phyloP scores from a whole-genome alignment of 1,140 invertebrate genomes.

The Holotrichia oblita region DNA sequence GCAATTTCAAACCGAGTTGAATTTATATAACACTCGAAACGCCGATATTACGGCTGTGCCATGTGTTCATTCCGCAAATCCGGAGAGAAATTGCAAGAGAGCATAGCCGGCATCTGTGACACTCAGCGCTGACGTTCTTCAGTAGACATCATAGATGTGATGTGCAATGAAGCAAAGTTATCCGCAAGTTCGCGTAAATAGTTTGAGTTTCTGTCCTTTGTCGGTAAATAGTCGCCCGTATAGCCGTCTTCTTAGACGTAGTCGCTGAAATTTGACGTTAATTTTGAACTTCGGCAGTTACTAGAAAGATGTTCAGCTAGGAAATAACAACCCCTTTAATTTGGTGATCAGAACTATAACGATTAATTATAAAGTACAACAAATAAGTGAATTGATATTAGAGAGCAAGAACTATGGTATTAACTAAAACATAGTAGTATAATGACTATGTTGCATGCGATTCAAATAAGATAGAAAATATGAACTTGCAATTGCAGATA shows the following conservation, averaged over 20 bases:
- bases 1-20: slow-evolving; percentile 44
- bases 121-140: slow-evolving; percentile 48
- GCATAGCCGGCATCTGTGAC: slow-evolving; percentile 49
- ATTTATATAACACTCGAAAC: slow-evolving; percentile 48
- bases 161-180: slow-evolving; percentile 49
- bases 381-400: slow-evolving; percentile 4
- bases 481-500: background rate
- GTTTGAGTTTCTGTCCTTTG: slow-evolving; percentile 36
- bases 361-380: slow-evolving; percentile 31
- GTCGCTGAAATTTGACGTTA: slow-evolving; percentile 34
- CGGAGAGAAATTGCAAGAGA: slow-evolving; percentile 46
- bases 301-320: background rate
- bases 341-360: slow-evolving; percentile 30
- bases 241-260: background rate
- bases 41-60: slow-evolving; percentile 47
- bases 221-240: slow-evolving; percentile 30
- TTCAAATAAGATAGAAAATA: background rate
- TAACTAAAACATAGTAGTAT: background rate
- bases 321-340: slow-evolving; percentile 27
- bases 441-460: background rate
- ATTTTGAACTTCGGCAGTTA: slow-evolving; percentile 39
- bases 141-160: slow-evolving; percentile 47
- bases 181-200: slow-evolving; percentile 40
- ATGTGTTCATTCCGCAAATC: slow-evolving; percentile 51
- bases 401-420: slow-evolving; percentile 1